Percentiles rank a stretch among this genome's conserved stretches.
These are phyloP conservation scores for Corythornis madagascariensis DNA, from an alignment of 2,113 vertebrate species.

Conservation along the genomic window DNA sequence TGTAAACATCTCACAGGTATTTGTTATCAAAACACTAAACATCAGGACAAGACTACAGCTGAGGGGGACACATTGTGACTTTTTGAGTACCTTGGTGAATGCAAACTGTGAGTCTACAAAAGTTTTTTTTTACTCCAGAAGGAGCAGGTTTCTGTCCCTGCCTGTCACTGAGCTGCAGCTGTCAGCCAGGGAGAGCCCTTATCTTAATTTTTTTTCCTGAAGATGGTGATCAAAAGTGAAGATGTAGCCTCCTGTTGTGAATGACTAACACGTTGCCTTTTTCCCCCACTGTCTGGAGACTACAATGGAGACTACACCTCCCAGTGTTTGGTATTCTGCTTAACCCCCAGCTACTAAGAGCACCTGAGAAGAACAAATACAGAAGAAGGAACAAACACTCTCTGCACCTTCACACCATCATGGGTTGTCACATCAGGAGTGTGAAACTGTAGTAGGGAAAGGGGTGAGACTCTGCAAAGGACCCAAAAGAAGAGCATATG, in stretches of 20 bases:
- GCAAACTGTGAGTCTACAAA: not conserved
- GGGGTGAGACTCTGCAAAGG: not conserved
- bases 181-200: not conserved
- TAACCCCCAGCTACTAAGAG: constrained; percentile 2
- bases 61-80: not conserved
- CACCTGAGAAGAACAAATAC: not conserved
- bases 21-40: not conserved
- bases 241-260: not conserved
- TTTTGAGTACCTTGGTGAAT: not conserved
- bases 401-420: not conserved
- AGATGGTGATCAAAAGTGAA: not conserved
- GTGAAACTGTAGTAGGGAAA: not conserved
- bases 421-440: not conserved
- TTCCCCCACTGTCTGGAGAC: not conserved
- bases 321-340: constrained; percentile 19
- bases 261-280: constrained; percentile 7
- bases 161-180: not conserved
- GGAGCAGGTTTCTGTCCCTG: not conserved
- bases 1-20: not conserved
- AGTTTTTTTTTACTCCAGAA: not conserved
- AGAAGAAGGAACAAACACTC: not conserved
- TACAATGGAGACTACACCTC: not conserved
- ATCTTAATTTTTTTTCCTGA: not conserved
- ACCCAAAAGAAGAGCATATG: not conserved
- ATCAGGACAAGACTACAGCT: not conserved